These are phyloP conservation scores for Caenorhabditis uteleia DNA, from an alignment of 2,888 invertebrate species.

Conservation along the genomic window DNA sequence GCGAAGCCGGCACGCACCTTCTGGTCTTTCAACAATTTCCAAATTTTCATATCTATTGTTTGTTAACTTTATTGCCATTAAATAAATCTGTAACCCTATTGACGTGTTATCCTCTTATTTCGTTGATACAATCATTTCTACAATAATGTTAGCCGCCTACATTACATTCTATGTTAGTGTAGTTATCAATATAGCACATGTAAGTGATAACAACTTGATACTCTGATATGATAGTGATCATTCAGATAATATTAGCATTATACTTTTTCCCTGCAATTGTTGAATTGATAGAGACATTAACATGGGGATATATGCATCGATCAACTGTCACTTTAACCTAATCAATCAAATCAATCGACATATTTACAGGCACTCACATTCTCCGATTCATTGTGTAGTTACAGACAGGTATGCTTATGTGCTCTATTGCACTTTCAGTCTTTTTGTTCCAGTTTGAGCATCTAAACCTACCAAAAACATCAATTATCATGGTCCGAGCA, in stretches of 20 bases:
- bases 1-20: no score
- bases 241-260: conserved; percentile 20
- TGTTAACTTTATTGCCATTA: no score
- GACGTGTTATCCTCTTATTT: no score
- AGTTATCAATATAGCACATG: no score
- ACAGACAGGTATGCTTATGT: background rate
- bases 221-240: no score
- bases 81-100: no score
- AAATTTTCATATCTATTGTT: no score
- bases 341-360: background rate
- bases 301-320: conserved; percentile 27
- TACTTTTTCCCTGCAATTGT: conserved; percentile 26
- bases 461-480: conserved; percentile 4
- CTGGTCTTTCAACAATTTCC: no score
- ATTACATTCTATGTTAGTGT: no score
- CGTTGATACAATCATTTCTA: no score
- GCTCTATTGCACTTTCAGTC: background rate
- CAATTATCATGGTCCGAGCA: conserved; percentile 20
- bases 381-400: background rate
- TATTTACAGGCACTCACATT: background rate
- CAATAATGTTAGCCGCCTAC: no score
- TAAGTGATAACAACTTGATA: no score
- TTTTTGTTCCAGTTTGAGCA: background rate
- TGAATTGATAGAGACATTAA: conserved; percentile 16
- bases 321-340: background rate